phyloP scores from a whole-genome alignment of 2,797 vertebrate species.

The Gadopsis bispinosus region DNA sequence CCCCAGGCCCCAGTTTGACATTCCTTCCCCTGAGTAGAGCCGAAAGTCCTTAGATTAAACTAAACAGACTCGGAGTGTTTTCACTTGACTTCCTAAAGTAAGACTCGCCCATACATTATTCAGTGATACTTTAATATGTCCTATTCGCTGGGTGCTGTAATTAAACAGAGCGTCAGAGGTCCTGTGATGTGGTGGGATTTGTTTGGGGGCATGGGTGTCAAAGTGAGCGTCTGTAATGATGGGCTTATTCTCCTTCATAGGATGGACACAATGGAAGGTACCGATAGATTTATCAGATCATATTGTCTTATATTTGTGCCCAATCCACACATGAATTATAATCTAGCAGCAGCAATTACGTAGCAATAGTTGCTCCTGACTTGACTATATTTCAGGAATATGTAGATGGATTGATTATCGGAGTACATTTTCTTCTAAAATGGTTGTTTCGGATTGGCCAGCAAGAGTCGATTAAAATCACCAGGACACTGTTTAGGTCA shows the following conservation, averaged over 20 bases:
- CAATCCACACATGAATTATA: neutral
- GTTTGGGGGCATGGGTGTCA: constrained; percentile 1
- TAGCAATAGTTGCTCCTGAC: too few species aligned
- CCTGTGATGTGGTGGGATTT: constrained; percentile 26
- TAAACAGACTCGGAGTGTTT: constrained; percentile 86
- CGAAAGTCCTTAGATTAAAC: constrained; percentile 72
- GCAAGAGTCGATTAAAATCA: neutral
- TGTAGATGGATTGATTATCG: neutral
- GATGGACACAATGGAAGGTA: neutral
- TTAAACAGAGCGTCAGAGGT: constrained; percentile 36
- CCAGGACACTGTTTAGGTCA: too few species aligned
- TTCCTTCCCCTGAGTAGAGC: constrained; percentile 72
- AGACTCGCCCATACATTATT: constrained; percentile 86
- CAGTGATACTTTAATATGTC: constrained; percentile 88
- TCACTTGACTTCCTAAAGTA: constrained; percentile 90
- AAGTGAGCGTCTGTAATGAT: neutral
- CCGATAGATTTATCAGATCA: neutral
- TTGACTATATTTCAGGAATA: neutral
- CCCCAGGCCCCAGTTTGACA: constrained; percentile 72
- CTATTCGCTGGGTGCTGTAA: constrained; percentile 64
- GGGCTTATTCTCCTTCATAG: neutral
- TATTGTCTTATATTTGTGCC: neutral
- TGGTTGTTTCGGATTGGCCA: neutral
- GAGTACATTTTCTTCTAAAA: neutral
- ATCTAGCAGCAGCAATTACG: neutral